Conservation (phyloP, 2,888 invertebrate genomes). For the Tillus elongatus region DNA sequence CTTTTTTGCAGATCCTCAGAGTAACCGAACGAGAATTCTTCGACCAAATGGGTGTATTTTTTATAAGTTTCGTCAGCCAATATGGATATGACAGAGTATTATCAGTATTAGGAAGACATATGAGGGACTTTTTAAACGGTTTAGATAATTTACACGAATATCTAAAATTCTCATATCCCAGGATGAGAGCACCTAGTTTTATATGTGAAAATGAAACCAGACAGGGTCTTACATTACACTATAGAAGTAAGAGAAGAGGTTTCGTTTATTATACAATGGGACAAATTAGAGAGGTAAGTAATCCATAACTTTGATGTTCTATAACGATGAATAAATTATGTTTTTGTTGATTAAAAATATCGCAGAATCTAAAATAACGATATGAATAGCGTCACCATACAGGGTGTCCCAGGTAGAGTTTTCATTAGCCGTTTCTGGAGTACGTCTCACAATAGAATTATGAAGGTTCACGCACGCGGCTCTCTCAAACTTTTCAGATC, state of each 20-base stretch:
- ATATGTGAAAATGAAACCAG: constrained; percentile 93
- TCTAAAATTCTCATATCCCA: constrained; percentile 89
- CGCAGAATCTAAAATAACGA: too few relatives aligned
- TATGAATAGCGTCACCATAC: too few relatives aligned
- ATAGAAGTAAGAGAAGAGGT: constrained; percentile 84
- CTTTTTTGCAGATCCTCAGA: constrained; percentile 61
- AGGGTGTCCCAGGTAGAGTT: too few relatives aligned
- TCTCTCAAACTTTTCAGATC: too few relatives aligned
- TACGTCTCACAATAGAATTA: too few relatives aligned
- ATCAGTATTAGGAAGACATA: constrained; percentile 83
- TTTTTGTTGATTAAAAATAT: too few relatives aligned
- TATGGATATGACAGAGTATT: constrained; percentile 91
- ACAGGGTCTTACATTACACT: constrained; percentile 86
- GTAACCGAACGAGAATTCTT: constrained; percentile 84
- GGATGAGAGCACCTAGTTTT: constrained; percentile 88
- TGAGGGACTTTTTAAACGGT: constrained; percentile 92
- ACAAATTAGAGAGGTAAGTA: constrained; percentile 72
- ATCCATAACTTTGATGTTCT: not conserved
- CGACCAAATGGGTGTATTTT: constrained; percentile 89
- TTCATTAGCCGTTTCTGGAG: too few relatives aligned
- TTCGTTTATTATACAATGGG: constrained; percentile 97
- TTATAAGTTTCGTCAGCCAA: constrained; percentile 87
- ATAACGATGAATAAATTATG: too few relatives aligned
- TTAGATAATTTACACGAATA: constrained; percentile 96
- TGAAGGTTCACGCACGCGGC: too few relatives aligned